Evolutionary conservation across 2,888 invertebrate genomes (phyloP).

Genomic region (Petrolisthes manimaculis): DNA sequence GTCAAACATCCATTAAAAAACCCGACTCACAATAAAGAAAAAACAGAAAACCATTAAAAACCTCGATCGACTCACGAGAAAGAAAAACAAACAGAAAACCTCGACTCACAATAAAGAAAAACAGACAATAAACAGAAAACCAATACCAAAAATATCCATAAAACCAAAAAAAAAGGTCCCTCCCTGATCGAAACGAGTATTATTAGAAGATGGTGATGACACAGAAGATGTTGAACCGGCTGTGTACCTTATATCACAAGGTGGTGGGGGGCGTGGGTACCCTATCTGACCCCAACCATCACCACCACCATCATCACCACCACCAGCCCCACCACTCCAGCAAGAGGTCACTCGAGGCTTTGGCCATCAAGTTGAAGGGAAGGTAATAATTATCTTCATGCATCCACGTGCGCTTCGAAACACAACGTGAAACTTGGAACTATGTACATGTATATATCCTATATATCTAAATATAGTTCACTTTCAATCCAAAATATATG

Average conservation of each 20-base stretch:
- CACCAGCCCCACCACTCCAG: slow-evolving; percentile 13
- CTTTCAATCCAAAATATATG: not conserved
- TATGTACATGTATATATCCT: slow-evolving; percentile 25
- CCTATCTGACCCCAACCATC: slow-evolving; percentile 33
- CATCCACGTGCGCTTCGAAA: not conserved
- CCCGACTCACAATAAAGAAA: no score
- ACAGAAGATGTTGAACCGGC: slow-evolving; percentile 55
- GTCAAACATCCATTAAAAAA: no score
- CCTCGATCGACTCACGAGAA: no score
- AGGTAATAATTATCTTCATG: slow-evolving; percentile 34
- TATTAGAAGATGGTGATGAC: slow-evolving; percentile 38
- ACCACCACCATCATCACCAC: slow-evolving; percentile 18
- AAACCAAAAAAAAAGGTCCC: no score
- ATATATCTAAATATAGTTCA: slow-evolving; percentile 12
- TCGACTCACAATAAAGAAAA: no score
- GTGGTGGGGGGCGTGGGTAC: slow-evolving; percentile 46
- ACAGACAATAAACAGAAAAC: no score
- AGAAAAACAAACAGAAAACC: no score
- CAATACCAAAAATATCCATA: no score
- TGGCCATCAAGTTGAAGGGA: slow-evolving; percentile 50
- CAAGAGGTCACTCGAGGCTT: slow-evolving; percentile 20
- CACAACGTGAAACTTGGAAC: not conserved
- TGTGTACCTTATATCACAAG: slow-evolving; percentile 53
- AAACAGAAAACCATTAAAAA: no score
- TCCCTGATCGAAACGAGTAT: not conserved